Conservation (phyloP, 2,888 invertebrate genomes). For the Podabrus alpinus region DNA sequence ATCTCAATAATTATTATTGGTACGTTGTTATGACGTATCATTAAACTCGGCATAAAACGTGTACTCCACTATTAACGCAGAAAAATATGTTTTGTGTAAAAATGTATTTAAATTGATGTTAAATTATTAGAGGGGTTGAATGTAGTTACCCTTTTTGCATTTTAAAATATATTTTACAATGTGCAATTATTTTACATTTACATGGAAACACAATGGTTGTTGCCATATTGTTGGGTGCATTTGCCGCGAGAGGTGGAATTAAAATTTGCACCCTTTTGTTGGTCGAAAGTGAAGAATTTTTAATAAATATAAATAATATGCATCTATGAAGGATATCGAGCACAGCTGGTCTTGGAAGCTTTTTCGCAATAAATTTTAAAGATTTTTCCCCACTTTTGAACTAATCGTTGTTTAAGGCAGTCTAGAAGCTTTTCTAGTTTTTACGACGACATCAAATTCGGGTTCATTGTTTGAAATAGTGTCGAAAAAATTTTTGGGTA, state of each 20-base stretch:
- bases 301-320: not conserved
- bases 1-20: not conserved
- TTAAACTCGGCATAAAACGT: not conserved
- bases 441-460: not conserved
- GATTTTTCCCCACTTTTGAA: not conserved
- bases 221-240: no score
- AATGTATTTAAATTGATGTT: not conserved
- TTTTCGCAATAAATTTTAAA: not conserved
- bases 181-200: not conserved
- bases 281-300: not conserved
- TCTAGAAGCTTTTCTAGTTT: not conserved
- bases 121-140: not conserved
- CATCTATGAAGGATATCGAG: not conserved
- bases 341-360: not conserved
- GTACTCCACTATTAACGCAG: not conserved
- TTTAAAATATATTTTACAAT: not conserved
- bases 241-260: not conserved
- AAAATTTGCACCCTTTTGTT: not conserved
- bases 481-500: not conserved
- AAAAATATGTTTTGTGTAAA: not conserved
- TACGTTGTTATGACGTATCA: not conserved
- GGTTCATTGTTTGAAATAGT: not conserved
- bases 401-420: not conserved
- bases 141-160: not conserved
- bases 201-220: not conserved